Evolutionary conservation across 2,113 vertebrate species (phyloP), one percentile per base, ranked within the genome.

Genomic region (Sardina pilchardus): DNA sequence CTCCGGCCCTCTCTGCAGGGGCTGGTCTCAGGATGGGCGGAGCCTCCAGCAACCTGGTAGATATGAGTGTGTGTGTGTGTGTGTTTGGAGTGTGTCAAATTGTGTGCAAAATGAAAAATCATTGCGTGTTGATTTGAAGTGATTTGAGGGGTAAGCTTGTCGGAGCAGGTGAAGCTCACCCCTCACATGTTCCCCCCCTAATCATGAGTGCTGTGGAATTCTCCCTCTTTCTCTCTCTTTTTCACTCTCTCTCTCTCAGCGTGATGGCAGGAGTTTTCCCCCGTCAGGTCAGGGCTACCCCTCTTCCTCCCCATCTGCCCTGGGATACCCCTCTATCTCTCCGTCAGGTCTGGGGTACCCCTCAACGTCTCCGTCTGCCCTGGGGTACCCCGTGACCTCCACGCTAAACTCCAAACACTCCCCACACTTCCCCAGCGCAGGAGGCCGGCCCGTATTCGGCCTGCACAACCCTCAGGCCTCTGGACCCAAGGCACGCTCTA

Each of bases 361-460:
- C 45, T 47, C 45, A 1, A 47, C 45, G 12, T 14, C 45, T 0
- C 45, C 45, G 45, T 47, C 45, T 5, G 95, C 92, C 7, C 85
- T 95, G 75, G 82, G 0, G 30, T 96, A 95, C 88, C 94, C 95
- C 36, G 30, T 95, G 81, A 94, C 96, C 34, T 95, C 96, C 42
- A 91, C 94, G 0, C 93, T 94, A 26, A 88, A 94, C 59, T 95
- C 94, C 90, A 96, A 95, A 81, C 94, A 89, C 82, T 85, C 89
- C 45, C n/a, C n/a, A n/a, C n/a, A n/a, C n/a, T 90, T 95, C 8
- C 45, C 92, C 83, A 89, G 71, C 59, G 43, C 87, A 83, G 87
- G 86, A 82, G 92, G 91, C 1, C 89, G 88, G 36, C 88, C 91
- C 1, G 83, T 88, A 8, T 82, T 91, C 45, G 56, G 86, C 4